These are phyloP conservation scores for Umimayanthus chanpuru DNA, from an alignment of 92 coral and sea anemone species.

Conservation along the genomic window DNA sequence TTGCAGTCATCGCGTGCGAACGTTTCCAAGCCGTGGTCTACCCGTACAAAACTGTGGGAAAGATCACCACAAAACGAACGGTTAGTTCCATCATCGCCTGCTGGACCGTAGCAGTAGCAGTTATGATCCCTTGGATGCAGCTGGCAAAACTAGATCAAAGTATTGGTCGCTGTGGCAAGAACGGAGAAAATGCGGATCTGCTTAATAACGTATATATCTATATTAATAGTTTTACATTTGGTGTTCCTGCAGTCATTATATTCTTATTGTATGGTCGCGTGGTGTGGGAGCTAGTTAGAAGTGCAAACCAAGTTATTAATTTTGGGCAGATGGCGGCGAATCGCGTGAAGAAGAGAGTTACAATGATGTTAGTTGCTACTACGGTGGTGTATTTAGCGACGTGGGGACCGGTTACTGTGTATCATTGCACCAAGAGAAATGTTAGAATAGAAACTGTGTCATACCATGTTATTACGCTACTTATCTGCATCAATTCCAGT, in stretches of 20 bases:
- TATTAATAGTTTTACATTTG: neutral
- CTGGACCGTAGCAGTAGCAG: neutral
- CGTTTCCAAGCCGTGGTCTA: neutral
- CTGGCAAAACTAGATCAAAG: neutral
- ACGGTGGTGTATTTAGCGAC: neutral
- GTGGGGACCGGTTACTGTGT: neutral
- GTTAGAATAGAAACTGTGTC: neutral
- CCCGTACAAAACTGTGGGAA: neutral
- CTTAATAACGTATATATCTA: neutral
- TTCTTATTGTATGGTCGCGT: neutral
- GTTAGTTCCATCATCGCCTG: neutral
- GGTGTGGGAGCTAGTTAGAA: neutral
- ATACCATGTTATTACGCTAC: neutral
- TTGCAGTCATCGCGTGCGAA: neutral
- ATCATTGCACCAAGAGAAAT: neutral
- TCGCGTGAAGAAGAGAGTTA: neutral
- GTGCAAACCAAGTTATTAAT: neutral
- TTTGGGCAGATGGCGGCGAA: neutral
- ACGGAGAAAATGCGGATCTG: neutral
- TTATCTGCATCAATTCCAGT: neutral
- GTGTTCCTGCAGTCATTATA: neutral
- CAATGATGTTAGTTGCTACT: neutral
- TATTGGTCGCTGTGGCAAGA: neutral
- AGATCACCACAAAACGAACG: neutral
- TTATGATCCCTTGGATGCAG: neutral